These are phyloP conservation scores for Sebastes kiyomatsui DNA, from an alignment of 2,797 vertebrate genomes.

Conservation along the genomic window DNA sequence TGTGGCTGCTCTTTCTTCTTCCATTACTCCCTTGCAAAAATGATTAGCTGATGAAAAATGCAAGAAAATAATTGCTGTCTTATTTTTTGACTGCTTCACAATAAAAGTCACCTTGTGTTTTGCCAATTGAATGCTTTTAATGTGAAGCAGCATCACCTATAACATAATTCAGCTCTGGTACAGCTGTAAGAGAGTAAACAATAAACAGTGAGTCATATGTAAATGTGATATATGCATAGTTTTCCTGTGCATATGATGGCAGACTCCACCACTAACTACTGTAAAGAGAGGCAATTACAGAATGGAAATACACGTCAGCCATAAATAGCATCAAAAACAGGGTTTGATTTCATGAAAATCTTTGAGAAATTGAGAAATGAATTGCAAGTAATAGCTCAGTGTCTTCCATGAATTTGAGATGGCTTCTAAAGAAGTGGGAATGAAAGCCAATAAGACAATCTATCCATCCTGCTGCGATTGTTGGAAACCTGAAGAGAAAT, in stretches of 20 bases:
- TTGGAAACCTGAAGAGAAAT: slow-evolving; percentile 26
- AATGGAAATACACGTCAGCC: neutral
- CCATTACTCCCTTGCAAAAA: neutral
- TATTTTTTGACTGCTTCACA: neutral
- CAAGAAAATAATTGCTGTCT: neutral
- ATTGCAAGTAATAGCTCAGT: neutral
- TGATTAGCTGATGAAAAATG: neutral
- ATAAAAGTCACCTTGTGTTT: neutral
- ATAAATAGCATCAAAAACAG: neutral
- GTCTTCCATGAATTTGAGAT: neutral
- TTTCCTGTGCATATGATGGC: neutral
- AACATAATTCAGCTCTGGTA: neutral
- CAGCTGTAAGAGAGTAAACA: neutral
- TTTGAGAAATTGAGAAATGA: neutral
- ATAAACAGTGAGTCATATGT: neutral
- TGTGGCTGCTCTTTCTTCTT: neutral
- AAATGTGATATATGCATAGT: neutral
- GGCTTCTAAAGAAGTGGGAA: neutral
- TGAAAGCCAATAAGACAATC: slow-evolving; percentile 13
- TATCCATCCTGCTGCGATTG: slow-evolving; percentile 16
- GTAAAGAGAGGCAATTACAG: neutral
- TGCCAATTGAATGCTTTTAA: neutral
- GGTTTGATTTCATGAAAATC: neutral
- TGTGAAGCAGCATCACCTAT: neutral
- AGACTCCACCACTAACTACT: neutral